Evolutionary conservation across 2,888 invertebrate species (phyloP).

Genomic region (Tromatobia lineatoria): DNA sequence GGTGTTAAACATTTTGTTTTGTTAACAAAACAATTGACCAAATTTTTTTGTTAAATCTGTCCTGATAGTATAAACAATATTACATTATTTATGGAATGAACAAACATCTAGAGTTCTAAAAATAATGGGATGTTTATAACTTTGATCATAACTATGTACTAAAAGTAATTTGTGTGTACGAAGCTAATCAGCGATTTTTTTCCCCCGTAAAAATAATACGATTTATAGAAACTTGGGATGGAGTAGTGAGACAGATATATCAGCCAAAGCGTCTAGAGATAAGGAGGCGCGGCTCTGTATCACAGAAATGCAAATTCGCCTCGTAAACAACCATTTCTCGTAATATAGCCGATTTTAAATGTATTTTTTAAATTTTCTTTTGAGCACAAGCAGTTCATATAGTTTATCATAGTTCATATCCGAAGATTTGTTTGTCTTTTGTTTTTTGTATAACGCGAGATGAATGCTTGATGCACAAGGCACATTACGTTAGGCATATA

Average conservation of each 20-base stretch:
- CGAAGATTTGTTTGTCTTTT: constrained; percentile 12
- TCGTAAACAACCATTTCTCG: constrained; percentile 19
- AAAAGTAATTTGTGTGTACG: neutral
- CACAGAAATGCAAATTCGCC: constrained; percentile 68
- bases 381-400: constrained; percentile 62
- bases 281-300: constrained; percentile 68
- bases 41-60: too few species aligned
- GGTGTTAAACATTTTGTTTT: too few species aligned
- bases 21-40: too few species aligned
- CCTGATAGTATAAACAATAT: too few species aligned
- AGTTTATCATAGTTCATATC: constrained; percentile 38
- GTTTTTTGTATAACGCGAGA: constrained; percentile 46
- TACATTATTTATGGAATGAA: too few species aligned
- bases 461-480: constrained; percentile 67
- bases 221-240: neutral
- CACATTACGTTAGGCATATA: constrained; percentile 65
- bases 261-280: constrained; percentile 62
- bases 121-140: too few species aligned
- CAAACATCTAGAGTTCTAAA: too few species aligned
- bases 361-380: constrained; percentile 30
- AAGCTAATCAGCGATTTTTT: neutral
- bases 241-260: constrained; percentile 16
- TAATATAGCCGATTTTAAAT: neutral
- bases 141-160: neutral
- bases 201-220: neutral